Evolutionary conservation across 1,140 invertebrate genomes (phyloP), one percentile per base, ranked within the genome.

Genomic region (Helicoverpa zea): DNA sequence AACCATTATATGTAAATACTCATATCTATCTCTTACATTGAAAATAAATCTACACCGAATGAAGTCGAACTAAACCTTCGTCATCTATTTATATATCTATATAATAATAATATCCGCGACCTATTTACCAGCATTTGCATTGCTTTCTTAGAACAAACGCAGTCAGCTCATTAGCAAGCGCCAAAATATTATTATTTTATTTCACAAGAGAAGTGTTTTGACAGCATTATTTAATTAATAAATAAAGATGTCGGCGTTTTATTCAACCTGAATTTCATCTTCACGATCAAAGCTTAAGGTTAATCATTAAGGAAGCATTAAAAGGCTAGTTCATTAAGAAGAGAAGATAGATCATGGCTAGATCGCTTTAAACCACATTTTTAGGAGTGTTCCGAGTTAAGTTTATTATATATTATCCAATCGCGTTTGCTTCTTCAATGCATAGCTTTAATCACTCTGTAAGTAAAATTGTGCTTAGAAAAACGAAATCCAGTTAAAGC

Each of bases 11-110:
- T n/a, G n/a, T n/a, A n/a, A n/a, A n/a, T n/a, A 23, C 23, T 23
- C 23, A 23, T 23, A 23, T 23, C 23, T 23, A 23, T 23, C 23
- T 23, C 13, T 14, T 61, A 30, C 18, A 2, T 14, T 13, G 35
- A 29, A 61, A 30, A 30, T 59, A 59, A 59, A 59, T 29, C 23
- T 63, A 35, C 35, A 7, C 13, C 5, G 23, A 30, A 14, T 30
- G 14, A 30, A 63, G 59, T n/a, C 35, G 13, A 63, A 63, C n/a
- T n/a, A n/a, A n/a, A 61, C 18, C 59, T 54, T 54, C 29, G 29
- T 63, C 59, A 63, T 63, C 3, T 13, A 30, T 63, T 63, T 35
- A n/a, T n/a, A n/a, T n/a, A n/a, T n/a, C n/a, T n/a, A n/a, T n/a
- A n/a, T n/a, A n/a, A n/a, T n/a, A n/a, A n/a, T n/a, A 43, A 43